Evolutionary conservation across 2,113 vertebrate species (phyloP).

Genomic region (Hassar affinis): DNA sequence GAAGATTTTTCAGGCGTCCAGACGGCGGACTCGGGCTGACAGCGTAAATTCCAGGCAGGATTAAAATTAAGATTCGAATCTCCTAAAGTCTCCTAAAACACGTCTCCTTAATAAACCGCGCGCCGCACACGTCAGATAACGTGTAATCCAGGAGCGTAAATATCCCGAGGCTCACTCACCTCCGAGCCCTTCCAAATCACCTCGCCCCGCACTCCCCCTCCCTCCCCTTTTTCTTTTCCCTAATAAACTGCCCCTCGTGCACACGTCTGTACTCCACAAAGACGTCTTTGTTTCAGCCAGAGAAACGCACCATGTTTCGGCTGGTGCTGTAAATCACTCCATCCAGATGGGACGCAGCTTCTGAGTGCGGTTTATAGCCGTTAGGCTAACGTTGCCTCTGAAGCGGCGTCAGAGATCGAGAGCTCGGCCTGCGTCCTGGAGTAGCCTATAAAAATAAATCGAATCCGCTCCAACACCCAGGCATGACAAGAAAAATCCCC

Average conservation of each 20-base stretch:
- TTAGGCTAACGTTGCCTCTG: constrained; percentile 45
- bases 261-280: constrained; percentile 59
- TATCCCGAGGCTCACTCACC: constrained; percentile 26
- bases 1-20: background rate
- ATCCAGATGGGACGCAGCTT: constrained; percentile 63
- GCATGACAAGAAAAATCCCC: background rate
- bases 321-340: constrained; percentile 64
- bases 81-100: background rate
- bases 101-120: background rate
- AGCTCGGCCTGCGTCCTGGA: constrained; percentile 45
- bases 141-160: background rate
- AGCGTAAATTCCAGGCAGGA: constrained; percentile 28
- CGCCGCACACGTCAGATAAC: constrained; percentile 17
- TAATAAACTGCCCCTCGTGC: constrained; percentile 57
- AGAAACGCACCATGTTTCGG: constrained; percentile 32
- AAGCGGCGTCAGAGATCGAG: constrained; percentile 22
- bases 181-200: constrained; percentile 28
- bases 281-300: constrained; percentile 65
- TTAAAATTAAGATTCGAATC: background rate
- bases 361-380: constrained; percentile 58
- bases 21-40: background rate
- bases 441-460: background rate
- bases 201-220: constrained; percentile 17
- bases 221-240: constrained; percentile 3
- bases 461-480: background rate